Base-by-base conservation (phyloP, 2,113 vertebrate genomes). In the Orthonyx spaldingii region DNA sequence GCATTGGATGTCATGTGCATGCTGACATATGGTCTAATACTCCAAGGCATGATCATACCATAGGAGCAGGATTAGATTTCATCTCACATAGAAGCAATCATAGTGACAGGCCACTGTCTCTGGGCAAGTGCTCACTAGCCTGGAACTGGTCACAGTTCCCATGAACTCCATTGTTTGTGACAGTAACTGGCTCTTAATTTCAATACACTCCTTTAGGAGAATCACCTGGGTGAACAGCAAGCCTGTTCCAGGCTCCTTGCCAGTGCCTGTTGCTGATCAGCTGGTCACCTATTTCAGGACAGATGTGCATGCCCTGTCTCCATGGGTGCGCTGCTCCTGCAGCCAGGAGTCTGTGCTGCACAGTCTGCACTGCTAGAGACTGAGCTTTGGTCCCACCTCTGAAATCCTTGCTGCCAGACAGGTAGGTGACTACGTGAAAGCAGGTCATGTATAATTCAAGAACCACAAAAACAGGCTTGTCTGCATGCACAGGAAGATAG, bases 11-110 rank as follows among this genome's bases (percentile, higher is more conserved):
- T 56, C 83, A 89, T 60, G 41, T 72, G 69, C 69, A 79, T 49
- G 61, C 41, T 84, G 72, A 87, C 94, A 96, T 95, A 94, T 5
- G 95, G 89, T 71, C 84, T 76, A n/a, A 82, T 33, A 77, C 87
- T 94, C 72, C 72, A 76, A 91, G 93, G 91, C 94, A 68, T 17
- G 33, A 57, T 85, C 75, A 53, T 72, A 56, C 26, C 63, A 33
- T 14, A 57, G 50, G 16, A 84, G 68, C 69, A 86, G 64, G 60
- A 92, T 86, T 81, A 90, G 60, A 90, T 64, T 90, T 93, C 82
- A 88, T 35, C 52, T 93, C 83, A 75, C 37, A 41, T 42, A 89
- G 93, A 94, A 94, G 60, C 65, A 94, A 91, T 89, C 65, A 16
- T 9, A 96, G 64, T 82, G 80, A 95, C 95, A 93, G 76, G 63